Evolutionary conservation across 2,888 invertebrate genomes (phyloP), one percentile per base, ranked within the genome.

Genomic region (Patella pellucida): DNA sequence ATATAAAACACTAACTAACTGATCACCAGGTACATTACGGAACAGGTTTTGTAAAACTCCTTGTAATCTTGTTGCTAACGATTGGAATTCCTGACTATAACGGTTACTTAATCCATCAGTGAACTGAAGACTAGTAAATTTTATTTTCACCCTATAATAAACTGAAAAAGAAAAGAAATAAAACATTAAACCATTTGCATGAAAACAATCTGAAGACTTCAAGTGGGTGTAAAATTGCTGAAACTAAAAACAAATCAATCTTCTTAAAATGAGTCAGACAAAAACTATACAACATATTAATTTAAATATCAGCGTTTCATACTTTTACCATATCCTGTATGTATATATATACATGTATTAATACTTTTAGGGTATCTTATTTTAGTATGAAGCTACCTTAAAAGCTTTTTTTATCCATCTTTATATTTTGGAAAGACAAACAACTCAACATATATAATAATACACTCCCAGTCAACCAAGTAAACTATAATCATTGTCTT

Each of bases 1-100:
- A 81, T 94, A 93, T 27, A 95, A 93, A 23, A 95, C 93, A 76
- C 92, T 94, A 0, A 94, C 93, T 5, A 92, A 91, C 85, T 94
- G 94, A 7, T 92, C 92, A 68, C 94, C 94, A 0, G 93, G 93
- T 52, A 92, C 81, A 72, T 84, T 82, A 12, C 92, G 91, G 84
- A 93, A 94, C 7, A 95, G 89, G 2, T 90, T 89, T 79, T 94
- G 93, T 14, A 95, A 92, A 0, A 93, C 93, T 27, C 92, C 91
- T 0, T 93, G 93, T 52, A 95, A 88, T 27, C 93, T 92, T 14
- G 91, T 90, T 14, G 94, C 93, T 80, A 95, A 91, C 75, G 93
- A 92, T 81, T 92, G 92, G 91, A 94, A 95, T 77, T 92, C 91
- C 0, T 85, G 85, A 14, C 94, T 94, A 79, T 93, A 93, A 71